phyloP scores from a whole-genome alignment of 2,797 vertebrate genomes.

The Pseudochaenichthys georgianus region DNA sequence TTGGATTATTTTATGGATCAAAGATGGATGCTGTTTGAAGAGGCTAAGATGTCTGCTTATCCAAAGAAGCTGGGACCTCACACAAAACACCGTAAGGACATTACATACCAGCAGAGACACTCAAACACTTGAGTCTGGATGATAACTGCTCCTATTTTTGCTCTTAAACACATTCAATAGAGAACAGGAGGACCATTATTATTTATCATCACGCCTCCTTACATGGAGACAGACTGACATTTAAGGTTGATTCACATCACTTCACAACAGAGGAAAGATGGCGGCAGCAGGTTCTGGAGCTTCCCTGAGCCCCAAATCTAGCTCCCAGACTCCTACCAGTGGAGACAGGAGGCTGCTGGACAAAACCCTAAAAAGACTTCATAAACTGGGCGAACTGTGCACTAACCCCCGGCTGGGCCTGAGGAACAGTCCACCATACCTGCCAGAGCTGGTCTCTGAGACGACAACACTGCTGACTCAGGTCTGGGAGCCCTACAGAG shows the following conservation, averaged over 20 bases:
- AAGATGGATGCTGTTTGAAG: conserved; percentile 21
- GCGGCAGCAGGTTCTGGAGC: conserved; percentile 62
- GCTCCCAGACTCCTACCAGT: conserved; percentile 48
- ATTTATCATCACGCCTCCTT: conserved; percentile 23
- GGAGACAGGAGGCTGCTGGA: conserved; percentile 75
- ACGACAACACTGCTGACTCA: conserved; percentile 68
- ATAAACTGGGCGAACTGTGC: conserved; percentile 80
- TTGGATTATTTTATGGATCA: conserved; percentile 15
- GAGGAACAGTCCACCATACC: conserved; percentile 87
- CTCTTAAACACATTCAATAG: conserved; percentile 14
- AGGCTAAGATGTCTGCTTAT: conserved; percentile 29
- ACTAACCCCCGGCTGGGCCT: conserved; percentile 82
- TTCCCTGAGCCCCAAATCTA: conserved; percentile 35
- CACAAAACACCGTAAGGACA: neutral
- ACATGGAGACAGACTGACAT: conserved; percentile 33
- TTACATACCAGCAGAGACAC: conserved; percentile 3
- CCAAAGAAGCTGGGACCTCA: conserved; percentile 25
- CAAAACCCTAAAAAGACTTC: conserved; percentile 80
- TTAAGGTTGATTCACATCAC: conserved; percentile 24
- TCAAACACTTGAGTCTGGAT: conserved; percentile 25
- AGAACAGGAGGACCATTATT: neutral
- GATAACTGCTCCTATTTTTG: conserved; percentile 7
- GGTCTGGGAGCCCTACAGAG: conserved; percentile 81
- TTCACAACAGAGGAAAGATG: conserved; percentile 59
- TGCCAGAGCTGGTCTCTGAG: conserved; percentile 83